A percentile compares a stretch with the other conserved stretches of the same genome.
Conservation (phyloP, 2,797 vertebrate genomes). For the Pipistrellus pygmaeus region DNA sequence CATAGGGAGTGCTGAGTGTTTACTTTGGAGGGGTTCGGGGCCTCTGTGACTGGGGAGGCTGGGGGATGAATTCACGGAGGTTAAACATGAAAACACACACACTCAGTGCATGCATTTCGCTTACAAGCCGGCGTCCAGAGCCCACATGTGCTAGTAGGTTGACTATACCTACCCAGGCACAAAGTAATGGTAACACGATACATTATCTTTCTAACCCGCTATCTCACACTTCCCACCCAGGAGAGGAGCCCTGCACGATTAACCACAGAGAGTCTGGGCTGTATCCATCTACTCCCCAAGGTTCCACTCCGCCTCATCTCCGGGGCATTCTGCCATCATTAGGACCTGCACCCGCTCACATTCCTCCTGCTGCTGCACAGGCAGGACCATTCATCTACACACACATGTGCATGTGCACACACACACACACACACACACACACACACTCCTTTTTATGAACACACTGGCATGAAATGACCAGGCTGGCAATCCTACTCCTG, state of each 20-base stretch:
- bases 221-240: not conserved
- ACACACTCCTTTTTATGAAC: conserved; percentile 3
- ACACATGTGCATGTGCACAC: not conserved
- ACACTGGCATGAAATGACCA: conserved; percentile 51
- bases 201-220: not conserved
- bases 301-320: conserved; percentile 33
- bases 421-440: not conserved
- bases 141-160: not conserved
- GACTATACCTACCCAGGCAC: not conserved
- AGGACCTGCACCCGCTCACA: conserved; percentile 19
- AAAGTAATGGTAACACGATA: conserved; percentile 47
- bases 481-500: conserved; percentile 42
- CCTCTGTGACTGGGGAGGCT: conserved; percentile 70
- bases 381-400: not conserved
- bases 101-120: conserved; percentile 44
- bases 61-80: conserved; percentile 68
- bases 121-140: conserved; percentile 35
- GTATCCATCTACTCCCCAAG: not conserved
- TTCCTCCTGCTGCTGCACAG: conserved; percentile 30
- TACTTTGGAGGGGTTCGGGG: conserved; percentile 84
- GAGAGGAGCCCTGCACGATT: conserved; percentile 36
- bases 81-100: conserved; percentile 72
- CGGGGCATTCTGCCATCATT: conserved; percentile 64
- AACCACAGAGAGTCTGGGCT: conserved; percentile 2
- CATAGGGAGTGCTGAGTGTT: conserved; percentile 79